Base-by-base conservation (phyloP, 2,113 vertebrate species). In the Neomonachus schauinslandi region DNA sequence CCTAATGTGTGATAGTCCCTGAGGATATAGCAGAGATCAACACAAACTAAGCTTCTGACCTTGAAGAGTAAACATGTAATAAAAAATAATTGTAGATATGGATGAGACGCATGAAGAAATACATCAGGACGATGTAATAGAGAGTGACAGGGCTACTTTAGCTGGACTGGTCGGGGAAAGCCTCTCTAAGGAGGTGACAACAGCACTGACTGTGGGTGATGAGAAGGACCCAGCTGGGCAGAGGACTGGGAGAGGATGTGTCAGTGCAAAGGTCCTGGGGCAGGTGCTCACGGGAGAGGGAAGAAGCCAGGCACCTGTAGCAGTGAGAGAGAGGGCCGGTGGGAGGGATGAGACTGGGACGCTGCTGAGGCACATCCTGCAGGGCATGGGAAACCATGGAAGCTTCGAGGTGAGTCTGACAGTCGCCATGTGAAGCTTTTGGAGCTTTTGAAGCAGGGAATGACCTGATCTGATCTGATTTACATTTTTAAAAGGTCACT, bases 1-100 rank as follows among this genome's bases (percentile, higher is more conserved):
- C 55, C 59, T 55, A 55, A 76, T 90, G 69, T 51, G n/a, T 21
- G 42, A 59, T 1, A 8, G 26, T 76, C 26, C 51, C 65, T n/a
- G 26, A 89, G 63, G 65, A 76, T 39, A 46, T 28, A 51, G 42
- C 12, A 12, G 6, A 81, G 77, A 85, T 86, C 59, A 59, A 71
- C 51, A 63, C 14, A 57, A 26, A 89, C 10, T 39, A 92, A 90
- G 31, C 46, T 72, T 91, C 67, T 51, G 1, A 92, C 55, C 79
- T 72, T 5, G 15, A 61, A 89, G 92, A 53, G 76, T 55, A 71
- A 79, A 59, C 12, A 26, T 7, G 12, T 10, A 46, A 55, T 42
- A 67, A 77, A 94, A 91, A 69, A 63, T 28, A 24, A 65, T 74
- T 89, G 95, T 80, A 91, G 76, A 33, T 57, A 15, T 22, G 42